Conservation (phyloP, 2,797 vertebrate species). For the Nyctalus aviator region DNA sequence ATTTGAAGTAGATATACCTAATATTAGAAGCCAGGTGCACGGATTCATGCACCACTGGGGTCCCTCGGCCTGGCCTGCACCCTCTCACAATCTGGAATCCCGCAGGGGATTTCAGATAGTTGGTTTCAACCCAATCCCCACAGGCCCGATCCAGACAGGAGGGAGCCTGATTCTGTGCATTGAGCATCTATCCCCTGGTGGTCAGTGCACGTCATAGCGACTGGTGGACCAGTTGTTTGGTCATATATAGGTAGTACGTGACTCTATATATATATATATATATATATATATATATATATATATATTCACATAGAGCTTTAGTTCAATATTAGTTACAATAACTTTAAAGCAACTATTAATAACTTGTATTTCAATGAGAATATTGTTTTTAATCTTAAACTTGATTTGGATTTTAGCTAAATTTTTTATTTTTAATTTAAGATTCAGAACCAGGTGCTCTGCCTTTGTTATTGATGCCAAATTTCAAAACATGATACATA, state of each 20-base stretch:
- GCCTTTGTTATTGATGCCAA: neutral
- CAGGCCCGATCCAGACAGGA: too few relatives aligned
- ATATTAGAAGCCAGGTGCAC: neutral
- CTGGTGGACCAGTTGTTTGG: too few relatives aligned
- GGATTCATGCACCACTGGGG: too few relatives aligned
- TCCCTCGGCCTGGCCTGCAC: too few relatives aligned
- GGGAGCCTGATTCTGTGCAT: too few relatives aligned
- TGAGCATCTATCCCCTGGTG: too few relatives aligned
- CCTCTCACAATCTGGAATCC: too few relatives aligned
- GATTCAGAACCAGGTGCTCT: neutral
- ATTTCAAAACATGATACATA: neutral
- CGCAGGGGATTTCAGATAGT: too few relatives aligned
- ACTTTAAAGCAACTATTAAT: constrained; percentile 9
- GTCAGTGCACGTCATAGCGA: too few relatives aligned
- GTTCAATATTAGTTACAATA: neutral
- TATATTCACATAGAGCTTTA: neutral
- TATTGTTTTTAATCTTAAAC: neutral
- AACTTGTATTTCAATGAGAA: neutral
- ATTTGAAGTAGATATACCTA: neutral
- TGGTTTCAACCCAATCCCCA: too few relatives aligned
- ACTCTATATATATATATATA: neutral
- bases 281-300: too few relatives aligned
- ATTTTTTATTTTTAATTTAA: constrained; percentile 21
- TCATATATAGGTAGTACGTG: neutral
- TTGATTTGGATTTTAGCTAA: neutral